Conservation (phyloP, 2,888 invertebrate genomes). For the Linnaemya vulpina region DNA sequence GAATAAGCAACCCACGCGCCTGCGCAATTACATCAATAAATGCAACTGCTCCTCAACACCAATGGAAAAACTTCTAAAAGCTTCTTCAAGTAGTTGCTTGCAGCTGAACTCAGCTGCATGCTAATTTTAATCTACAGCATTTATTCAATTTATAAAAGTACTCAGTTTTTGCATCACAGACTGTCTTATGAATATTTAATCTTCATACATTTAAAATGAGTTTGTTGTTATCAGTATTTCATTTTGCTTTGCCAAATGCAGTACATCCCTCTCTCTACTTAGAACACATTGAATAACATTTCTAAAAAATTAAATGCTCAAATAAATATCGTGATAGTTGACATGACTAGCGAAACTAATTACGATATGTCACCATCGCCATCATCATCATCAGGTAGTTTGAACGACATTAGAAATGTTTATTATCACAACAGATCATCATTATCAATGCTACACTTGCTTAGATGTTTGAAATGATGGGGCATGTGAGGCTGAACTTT, state of each 20-base stretch:
- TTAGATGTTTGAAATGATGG: slow-evolving; percentile 2
- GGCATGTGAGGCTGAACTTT: slow-evolving; percentile 12
- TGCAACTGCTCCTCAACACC: too few relatives aligned
- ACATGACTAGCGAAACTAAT: slow-evolving; percentile 19
- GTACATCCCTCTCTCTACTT: not conserved
- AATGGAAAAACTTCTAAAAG: too few relatives aligned
- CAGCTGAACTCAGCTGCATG: not conserved
- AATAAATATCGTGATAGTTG: not conserved
- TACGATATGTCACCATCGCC: slow-evolving; percentile 48
- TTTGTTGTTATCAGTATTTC: not conserved
- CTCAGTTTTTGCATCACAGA: not conserved
- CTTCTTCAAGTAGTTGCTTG: not conserved
- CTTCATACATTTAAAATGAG: not conserved
- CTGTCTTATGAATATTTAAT: not conserved
- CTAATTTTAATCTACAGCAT: not conserved
- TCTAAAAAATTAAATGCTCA: not conserved
- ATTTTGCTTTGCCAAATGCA: not conserved
- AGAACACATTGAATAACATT: not conserved
- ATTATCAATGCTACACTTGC: slow-evolving; percentile 47
- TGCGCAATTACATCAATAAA: not conserved
- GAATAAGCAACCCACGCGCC: not conserved
- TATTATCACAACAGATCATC: slow-evolving; percentile 71
- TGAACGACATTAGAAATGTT: slow-evolving; percentile 45
- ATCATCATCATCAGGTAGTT: slow-evolving; percentile 36
- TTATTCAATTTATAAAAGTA: not conserved